Conservation (phyloP, 2,797 vertebrate genomes). For the Acanthiza pusilla region DNA sequence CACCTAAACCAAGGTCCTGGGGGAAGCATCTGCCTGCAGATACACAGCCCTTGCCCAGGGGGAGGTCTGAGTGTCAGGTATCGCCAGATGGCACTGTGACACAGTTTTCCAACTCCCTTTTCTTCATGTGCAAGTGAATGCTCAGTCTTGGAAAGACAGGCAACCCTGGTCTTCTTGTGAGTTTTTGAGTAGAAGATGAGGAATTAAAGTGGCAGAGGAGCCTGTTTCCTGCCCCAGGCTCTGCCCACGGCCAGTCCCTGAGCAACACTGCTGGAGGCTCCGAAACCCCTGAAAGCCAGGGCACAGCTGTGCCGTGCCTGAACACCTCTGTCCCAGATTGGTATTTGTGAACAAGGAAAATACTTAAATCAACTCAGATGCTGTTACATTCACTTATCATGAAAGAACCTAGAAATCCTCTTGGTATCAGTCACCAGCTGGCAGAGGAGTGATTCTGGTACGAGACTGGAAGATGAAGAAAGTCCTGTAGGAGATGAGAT, state of each 20-base stretch:
- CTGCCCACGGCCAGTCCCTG: not conserved
- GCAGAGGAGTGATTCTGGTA: not conserved
- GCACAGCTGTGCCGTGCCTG: fast-evolving
- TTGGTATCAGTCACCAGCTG: not conserved
- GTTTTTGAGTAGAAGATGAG: not conserved
- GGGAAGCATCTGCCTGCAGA: not conserved
- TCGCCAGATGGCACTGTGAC: conserved; percentile 68
- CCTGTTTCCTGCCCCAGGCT: not conserved
- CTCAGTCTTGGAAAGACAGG: conserved; percentile 26
- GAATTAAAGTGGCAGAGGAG: not conserved
- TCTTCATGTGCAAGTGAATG: not conserved
- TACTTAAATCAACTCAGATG: not conserved
- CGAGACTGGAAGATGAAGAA: not conserved
- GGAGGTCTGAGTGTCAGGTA: conserved; percentile 1
- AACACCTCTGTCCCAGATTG: not conserved
- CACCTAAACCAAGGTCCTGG: not conserved
- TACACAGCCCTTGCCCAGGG: not conserved
- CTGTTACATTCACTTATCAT: not conserved
- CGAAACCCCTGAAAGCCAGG: fast-evolving
- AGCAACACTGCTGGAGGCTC: not conserved
- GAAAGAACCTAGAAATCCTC: not conserved
- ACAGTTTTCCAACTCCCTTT: conserved; percentile 19
- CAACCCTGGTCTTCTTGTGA: not conserved
- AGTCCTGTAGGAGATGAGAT: not conserved
- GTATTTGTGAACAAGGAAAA: not conserved